Conservation (phyloP, 2,888 invertebrate species). For the Conchocele bisecta region DNA sequence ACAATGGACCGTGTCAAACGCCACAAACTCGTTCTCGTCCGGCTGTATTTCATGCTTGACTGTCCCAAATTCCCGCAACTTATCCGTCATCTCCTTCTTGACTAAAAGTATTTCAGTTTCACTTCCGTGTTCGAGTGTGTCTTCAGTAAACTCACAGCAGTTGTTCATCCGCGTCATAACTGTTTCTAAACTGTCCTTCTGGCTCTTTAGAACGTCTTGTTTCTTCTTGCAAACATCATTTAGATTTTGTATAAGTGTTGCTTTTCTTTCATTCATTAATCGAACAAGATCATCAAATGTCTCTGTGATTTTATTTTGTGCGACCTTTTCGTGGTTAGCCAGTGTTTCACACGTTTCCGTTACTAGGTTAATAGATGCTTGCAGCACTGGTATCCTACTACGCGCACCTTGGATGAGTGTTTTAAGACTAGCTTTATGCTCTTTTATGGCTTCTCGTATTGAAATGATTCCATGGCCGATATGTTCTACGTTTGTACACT, state of each 20-base stretch:
- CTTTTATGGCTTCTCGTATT: slow-evolving; percentile 83
- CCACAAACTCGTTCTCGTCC: slow-evolving; percentile 81
- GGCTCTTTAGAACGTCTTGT: slow-evolving; percentile 78
- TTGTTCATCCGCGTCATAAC: slow-evolving; percentile 82
- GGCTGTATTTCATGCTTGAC: slow-evolving; percentile 75
- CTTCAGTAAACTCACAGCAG: slow-evolving; percentile 84
- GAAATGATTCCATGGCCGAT: slow-evolving; percentile 83
- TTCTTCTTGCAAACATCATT: slow-evolving; percentile 78
- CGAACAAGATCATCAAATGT: slow-evolving; percentile 80
- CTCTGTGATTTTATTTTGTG: slow-evolving; percentile 76
- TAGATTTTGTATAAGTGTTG: slow-evolving; percentile 78
- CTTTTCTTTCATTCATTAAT: slow-evolving; percentile 79
- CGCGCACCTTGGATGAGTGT: slow-evolving; percentile 78
- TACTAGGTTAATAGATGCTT: slow-evolving; percentile 78
- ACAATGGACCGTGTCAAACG: slow-evolving; percentile 79
- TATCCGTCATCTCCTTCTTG: slow-evolving; percentile 84
- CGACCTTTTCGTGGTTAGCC: slow-evolving; percentile 64
- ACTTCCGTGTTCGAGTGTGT: slow-evolving; percentile 83
- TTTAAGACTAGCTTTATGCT: slow-evolving; percentile 79
- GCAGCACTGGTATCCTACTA: slow-evolving; percentile 78
- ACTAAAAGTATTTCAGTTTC: slow-evolving; percentile 84
- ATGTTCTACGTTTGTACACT: slow-evolving; percentile 84
- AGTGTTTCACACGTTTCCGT: slow-evolving; percentile 73
- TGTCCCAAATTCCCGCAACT: slow-evolving; percentile 80
- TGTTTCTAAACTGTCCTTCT: slow-evolving; percentile 81